Percentiles rank a stretch among this genome's conserved stretches.
These are phyloP conservation scores for Blastobasis lacticolella DNA, from an alignment of 2,888 invertebrate species.

Conservation along the genomic window DNA sequence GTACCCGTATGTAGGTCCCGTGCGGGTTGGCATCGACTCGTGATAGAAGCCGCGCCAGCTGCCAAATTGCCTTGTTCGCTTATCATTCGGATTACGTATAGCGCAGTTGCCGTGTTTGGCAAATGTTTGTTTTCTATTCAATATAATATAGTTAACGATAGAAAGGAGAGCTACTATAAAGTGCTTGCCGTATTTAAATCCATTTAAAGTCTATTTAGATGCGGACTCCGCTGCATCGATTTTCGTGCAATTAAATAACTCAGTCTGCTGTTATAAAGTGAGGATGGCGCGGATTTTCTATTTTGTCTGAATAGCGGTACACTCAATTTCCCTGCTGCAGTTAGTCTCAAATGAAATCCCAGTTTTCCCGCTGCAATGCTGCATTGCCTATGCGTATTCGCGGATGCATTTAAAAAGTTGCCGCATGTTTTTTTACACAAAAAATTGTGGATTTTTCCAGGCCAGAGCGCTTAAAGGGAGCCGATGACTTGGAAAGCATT, in stretches of 20 bases:
- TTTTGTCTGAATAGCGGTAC: too few relatives aligned
- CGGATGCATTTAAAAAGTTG: constrained; percentile 29
- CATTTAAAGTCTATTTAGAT: too few relatives aligned
- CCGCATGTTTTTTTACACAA: constrained; percentile 37
- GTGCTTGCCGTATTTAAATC: too few relatives aligned
- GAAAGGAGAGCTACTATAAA: too few relatives aligned
- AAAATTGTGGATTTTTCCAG: constrained; percentile 56
- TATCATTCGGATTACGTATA: constrained; percentile 61
- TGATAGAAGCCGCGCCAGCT: constrained; percentile 44
- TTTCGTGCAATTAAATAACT: constrained; percentile 2
- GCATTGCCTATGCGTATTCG: constrained; percentile 14
- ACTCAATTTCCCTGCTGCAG: constrained; percentile 7
- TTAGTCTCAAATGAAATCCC: constrained; percentile 21
- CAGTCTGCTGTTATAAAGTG: background rate
- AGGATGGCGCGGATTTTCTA: too few relatives aligned
- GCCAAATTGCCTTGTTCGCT: constrained; percentile 67
- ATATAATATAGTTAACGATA: too few relatives aligned
- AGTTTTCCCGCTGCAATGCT: constrained; percentile 7
- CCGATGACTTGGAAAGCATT: constrained; percentile 67
- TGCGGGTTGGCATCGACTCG: constrained; percentile 54
- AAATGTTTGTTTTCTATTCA: too few relatives aligned
- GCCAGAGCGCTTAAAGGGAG: constrained; percentile 48
- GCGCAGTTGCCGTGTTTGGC: constrained; percentile 17
- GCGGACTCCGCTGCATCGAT: background rate
- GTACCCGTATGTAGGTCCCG: constrained; percentile 21